Base-by-base conservation (phyloP, 2,113 vertebrate genomes). In the Alexandromys fortis region DNA sequence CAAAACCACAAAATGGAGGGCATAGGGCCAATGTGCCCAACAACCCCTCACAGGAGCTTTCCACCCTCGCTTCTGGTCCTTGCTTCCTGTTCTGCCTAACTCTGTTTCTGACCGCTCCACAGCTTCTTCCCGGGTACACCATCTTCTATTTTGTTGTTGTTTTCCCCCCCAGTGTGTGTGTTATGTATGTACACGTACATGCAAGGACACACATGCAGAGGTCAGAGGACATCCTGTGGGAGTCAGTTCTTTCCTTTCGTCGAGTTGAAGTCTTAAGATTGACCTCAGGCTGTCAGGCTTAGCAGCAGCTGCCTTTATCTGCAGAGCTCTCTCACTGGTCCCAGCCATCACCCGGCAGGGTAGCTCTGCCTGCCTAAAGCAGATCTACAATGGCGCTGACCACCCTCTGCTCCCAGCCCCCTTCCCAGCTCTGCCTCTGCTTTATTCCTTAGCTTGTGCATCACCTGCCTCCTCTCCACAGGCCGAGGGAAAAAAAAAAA, bases 21-120 rank as follows among this genome's bases (percentile, higher is more conserved):
- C n/a, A 30, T 11, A 24, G 0, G 21, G 6, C 58, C 17, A 67
- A 14, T 3, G 11, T 7, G 73, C 17, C 28, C n/a, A 9, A 26
- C 4, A 17, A 9, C 9, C 2, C 79, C 78, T 58, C 4, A 0
- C 1, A 10, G 16, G 10, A n/a, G 11, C 38, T 30, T 22, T 4
- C 21, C 12, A 1, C 11, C 65, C 1, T 22, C 1, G 0, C 10
- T 61, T 4, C 24, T 24, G 19, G 21, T 12, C 2, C 21, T 70
- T 13, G 0, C 38, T 76, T 49, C 78, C 83, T 49, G 33, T 19
- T 72, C 19, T 49, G 72, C 47, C 38, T 42, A 16, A 22, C 49
- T 70, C 21, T 30, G 1, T n/a, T 19, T 10, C 19, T 42, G 47
- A 49, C 6, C 12, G 13, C 42, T 47, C 21, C 11, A 33, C 67